These are phyloP conservation scores for Drosophila seclusa DNA, from an alignment of 2,888 invertebrate genomes.

Conservation along the genomic window DNA sequence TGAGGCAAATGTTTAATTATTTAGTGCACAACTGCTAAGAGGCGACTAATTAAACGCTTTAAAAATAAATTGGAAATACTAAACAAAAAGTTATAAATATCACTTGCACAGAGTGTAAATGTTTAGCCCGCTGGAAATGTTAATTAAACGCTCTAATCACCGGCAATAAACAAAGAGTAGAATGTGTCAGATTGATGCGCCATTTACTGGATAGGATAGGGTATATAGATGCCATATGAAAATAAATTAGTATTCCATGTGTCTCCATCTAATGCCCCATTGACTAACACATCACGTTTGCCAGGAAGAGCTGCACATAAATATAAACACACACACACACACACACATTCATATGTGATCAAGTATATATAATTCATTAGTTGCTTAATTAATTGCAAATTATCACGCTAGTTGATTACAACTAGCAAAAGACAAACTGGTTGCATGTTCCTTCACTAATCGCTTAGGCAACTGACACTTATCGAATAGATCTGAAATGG, in stretches of 20 bases:
- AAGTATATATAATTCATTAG: not conserved
- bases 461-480: constrained; percentile 3
- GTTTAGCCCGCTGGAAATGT: constrained; percentile 6
- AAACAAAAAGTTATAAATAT: constrained; percentile 32
- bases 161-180: constrained; percentile 23
- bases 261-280: constrained; percentile 16
- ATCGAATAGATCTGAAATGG: not conserved
- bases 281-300: constrained; percentile 30
- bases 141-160: constrained; percentile 46
- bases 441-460: not conserved
- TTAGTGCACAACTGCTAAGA: constrained; percentile 63
- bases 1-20: constrained; percentile 44
- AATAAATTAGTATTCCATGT: constrained; percentile 33
- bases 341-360: not conserved
- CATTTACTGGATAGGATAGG: constrained; percentile 8
- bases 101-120: constrained; percentile 13
- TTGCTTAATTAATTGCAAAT: constrained; percentile 15
- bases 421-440: not conserved
- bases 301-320: not conserved
- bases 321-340: not conserved
- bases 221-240: constrained; percentile 3
- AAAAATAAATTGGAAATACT: constrained; percentile 22
- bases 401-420: constrained; percentile 10
- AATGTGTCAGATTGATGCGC: constrained; percentile 18
- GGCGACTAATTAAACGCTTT: constrained; percentile 40